Evolutionary conservation across 2,888 invertebrate genomes (phyloP).

Genomic region (Euplagia quadripunctaria): DNA sequence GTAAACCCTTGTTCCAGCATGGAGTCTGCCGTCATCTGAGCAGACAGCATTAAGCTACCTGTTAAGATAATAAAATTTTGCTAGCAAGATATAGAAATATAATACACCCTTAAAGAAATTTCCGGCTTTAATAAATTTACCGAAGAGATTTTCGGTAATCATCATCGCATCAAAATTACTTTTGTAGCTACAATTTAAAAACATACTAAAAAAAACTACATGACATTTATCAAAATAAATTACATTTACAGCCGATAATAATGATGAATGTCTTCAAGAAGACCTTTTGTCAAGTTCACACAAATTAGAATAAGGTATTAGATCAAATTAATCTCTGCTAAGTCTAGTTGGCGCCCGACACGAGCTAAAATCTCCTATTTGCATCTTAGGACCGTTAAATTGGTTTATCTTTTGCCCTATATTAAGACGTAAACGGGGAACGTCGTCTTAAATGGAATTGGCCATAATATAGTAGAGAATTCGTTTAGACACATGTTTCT

Average conservation of each 20-base stretch:
- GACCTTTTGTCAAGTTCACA: background rate
- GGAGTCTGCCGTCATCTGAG: no score
- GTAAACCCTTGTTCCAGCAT: no score
- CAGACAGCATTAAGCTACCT: no score
- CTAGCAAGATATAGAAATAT: no score
- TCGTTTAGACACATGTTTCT: background rate
- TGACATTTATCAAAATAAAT: no score
- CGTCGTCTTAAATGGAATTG: constrained; percentile 15
- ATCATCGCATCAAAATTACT: no score
- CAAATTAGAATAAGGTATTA: constrained; percentile 26
- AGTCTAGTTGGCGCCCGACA: constrained; percentile 42
- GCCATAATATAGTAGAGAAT: background rate
- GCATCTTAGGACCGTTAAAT: constrained; percentile 37
- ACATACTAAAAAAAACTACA: no score
- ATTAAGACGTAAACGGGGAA: constrained; percentile 28
- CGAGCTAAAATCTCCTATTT: constrained; percentile 45
- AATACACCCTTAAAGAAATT: no score
- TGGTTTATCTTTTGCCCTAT: constrained; percentile 39
- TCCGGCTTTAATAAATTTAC: no score
- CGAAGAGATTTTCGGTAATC: no score
- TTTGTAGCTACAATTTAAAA: no score
- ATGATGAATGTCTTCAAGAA: background rate
- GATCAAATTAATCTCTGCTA: constrained; percentile 43
- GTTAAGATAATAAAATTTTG: no score
- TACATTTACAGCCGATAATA: background rate